Base-by-base conservation (phyloP, 2,113 vertebrate genomes). In the Diglossa brunneiventris region DNA sequence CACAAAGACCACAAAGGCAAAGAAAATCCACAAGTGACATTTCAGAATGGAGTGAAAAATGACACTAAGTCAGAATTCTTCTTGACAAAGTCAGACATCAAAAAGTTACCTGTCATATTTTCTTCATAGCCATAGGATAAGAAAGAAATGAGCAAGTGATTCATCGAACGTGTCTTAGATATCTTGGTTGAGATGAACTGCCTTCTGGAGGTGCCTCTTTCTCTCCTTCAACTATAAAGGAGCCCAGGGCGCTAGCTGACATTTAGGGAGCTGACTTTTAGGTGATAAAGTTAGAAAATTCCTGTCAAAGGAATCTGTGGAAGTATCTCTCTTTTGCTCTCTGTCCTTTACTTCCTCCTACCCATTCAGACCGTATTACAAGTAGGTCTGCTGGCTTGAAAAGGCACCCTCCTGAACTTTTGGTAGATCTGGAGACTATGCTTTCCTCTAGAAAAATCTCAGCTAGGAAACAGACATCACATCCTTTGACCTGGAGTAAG, bases 221-320 rank as follows among this genome's bases (percentile, higher is more conserved):
- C 56, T 78, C 52, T 85, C 70, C 47, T 95, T 95, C 0, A 0
- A 8, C 78, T 91, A 7, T 44, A 82, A 89, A 89, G 84, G 31
- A 85, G 47, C 62, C 66, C 84, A 73, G 66, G 78, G 66, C 41
- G 64, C 39, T 64, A 75, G 30, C 56, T 94, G 92, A 75, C 58
- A 85, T 94, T 89, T 79, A 85, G 81, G 81, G 66, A 82, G 21
- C 44, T 81, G 64, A 46, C 33, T 96, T 86, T 78, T 39, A 78
- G 84, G 52, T 87, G 53, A 61, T 47, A 68, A 89, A 94, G 70
- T 82, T 82, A 75, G 58, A 92, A 95, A 91, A 87, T 79, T n/a
- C 39, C 87, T 68, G 41, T 76, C 52, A 85, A 17, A 84, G 47
- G 50, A 50, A 69, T 80, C 55, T 67, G 33, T 74, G 50, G 41